These are phyloP conservation scores for Cygnus atratus DNA, from an alignment of 2,113 vertebrate genomes.

Conservation along the genomic window DNA sequence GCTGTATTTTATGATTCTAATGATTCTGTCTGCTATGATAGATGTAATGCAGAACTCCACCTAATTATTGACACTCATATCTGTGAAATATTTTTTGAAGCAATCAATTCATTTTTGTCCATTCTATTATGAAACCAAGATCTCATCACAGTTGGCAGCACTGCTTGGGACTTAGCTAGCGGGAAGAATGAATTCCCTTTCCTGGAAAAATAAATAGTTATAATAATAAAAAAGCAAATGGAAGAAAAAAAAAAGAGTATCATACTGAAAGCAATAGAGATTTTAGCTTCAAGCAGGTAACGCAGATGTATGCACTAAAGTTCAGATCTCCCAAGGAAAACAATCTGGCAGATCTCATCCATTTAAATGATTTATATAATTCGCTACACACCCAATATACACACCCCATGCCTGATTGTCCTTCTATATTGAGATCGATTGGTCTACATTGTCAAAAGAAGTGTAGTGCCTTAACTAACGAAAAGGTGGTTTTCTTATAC, in stretches of 20 bases:
- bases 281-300: conserved; percentile 36
- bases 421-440: background rate
- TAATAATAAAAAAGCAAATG: background rate
- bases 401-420: background rate
- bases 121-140: background rate
- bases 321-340: conserved; percentile 1
- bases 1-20: background rate
- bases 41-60: background rate
- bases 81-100: background rate
- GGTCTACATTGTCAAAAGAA: background rate
- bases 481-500: background rate
- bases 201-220: background rate
- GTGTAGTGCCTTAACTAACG: background rate
- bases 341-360: conserved; percentile 5
- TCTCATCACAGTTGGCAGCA: background rate
- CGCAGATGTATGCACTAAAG: background rate
- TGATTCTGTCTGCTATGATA: background rate
- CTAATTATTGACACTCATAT: background rate
- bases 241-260: background rate
- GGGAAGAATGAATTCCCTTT: background rate
- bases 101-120: background rate
- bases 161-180: background rate
- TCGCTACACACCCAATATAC: background rate
- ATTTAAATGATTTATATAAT: conserved; percentile 38
- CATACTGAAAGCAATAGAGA: background rate